phyloP scores from a whole-genome alignment of 2,888 invertebrate genomes.

The Dusona sp. region DNA sequence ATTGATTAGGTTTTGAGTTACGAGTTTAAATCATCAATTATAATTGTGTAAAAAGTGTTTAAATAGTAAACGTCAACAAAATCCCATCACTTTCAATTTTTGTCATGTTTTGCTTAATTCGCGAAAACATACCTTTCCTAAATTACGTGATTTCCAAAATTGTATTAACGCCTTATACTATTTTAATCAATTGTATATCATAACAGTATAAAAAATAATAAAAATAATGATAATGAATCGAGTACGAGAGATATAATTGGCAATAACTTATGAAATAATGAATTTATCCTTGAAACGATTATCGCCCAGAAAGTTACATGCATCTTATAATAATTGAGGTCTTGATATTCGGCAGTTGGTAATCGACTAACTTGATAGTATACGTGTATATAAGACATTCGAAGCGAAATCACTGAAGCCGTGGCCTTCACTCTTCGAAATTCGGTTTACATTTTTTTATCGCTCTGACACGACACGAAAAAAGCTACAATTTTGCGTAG shows the following conservation, averaged over 20 bases:
- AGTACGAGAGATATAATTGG: not conserved
- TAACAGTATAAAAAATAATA: not conserved
- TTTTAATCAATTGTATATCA: not conserved
- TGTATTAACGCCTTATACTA: not conserved
- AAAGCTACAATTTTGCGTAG: not conserved
- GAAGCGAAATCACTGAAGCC: not conserved
- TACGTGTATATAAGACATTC: not conserved
- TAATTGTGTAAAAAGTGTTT: not conserved
- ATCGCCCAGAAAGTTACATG: conserved; percentile 16
- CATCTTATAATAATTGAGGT: conserved; percentile 35
- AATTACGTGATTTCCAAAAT: not conserved
- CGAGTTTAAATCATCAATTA: not conserved
- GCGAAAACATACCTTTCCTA: not conserved
- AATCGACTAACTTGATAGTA: not conserved
- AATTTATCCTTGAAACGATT: conserved; percentile 38
- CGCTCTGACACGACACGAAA: not conserved
- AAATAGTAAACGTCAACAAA: not conserved
- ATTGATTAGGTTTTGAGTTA: not conserved
- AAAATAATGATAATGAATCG: not conserved
- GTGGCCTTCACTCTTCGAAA: conserved; percentile 1
- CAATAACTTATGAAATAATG: conserved; percentile 16
- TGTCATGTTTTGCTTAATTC: not conserved
- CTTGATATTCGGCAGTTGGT: conserved; percentile 22
- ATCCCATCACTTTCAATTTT: not conserved
- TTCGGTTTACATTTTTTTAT: not conserved